phyloP scores from a whole-genome alignment of 2,888 invertebrate species.

The Polydesmus complanatus region DNA sequence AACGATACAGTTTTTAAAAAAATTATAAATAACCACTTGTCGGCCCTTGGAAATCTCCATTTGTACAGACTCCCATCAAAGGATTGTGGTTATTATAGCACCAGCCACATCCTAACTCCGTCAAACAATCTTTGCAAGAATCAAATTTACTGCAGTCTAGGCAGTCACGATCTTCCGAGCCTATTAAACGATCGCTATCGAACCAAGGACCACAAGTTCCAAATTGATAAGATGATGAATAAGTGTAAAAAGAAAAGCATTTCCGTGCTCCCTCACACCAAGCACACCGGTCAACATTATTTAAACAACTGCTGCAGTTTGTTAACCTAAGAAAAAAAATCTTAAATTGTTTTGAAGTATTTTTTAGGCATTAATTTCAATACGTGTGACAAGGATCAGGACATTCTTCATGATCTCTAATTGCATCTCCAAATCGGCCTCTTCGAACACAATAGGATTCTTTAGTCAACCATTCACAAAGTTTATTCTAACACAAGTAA shows the following conservation, averaged over 20 bases:
- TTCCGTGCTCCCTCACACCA: conserved; percentile 87
- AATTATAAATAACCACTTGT: conserved; percentile 26
- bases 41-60: conserved; percentile 72
- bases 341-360: background rate
- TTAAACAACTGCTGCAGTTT: conserved; percentile 47
- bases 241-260: conserved; percentile 90
- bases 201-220: conserved; percentile 87
- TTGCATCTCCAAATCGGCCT: conserved; percentile 45
- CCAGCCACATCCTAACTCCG: conserved; percentile 84
- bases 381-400: conserved; percentile 66
- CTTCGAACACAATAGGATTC: conserved; percentile 71
- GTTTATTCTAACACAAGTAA: conserved; percentile 25
- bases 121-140: conserved; percentile 45
- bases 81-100: conserved; percentile 79
- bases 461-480: conserved; percentile 85
- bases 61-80: conserved; percentile 67
- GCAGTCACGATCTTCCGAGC: conserved; percentile 20
- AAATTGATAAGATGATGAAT: conserved; percentile 85
- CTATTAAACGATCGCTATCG: conserved; percentile 38
- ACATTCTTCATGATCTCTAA: conserved; percentile 48
- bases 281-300: conserved; percentile 74
- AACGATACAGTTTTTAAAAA: background rate
- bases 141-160: conserved; percentile 27
- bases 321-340: conserved; percentile 23
- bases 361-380: conserved; percentile 33